Conservation (phyloP, 1,140 invertebrate species). For the Tetramorium alpestre region DNA sequence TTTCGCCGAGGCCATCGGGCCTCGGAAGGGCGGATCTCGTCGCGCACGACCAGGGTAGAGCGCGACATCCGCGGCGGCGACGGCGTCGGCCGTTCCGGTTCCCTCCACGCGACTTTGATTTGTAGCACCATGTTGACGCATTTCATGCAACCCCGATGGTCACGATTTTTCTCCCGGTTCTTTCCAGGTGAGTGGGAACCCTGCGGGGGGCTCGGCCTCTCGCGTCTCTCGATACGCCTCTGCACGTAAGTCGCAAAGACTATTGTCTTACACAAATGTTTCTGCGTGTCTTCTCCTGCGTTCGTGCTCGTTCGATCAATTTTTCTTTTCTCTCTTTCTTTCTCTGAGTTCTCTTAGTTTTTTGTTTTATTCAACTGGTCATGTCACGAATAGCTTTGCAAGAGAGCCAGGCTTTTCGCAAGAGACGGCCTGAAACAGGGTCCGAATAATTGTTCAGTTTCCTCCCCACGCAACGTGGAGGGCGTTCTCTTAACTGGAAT, state of each 20-base stretch:
- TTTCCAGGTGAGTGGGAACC: constrained; percentile 86
- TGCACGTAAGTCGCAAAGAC: constrained; percentile 84
- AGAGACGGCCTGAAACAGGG: neutral
- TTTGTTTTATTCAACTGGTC: constrained; percentile 7
- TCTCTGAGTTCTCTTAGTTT: neutral
- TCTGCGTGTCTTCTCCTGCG: constrained; percentile 58
- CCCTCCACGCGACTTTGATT: neutral
- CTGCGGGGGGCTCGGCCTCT: constrained; percentile 83
- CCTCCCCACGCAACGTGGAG: neutral
- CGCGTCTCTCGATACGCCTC: constrained; percentile 82
- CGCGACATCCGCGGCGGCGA: neutral
- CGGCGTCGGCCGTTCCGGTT: constrained; percentile 3
- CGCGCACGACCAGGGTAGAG: neutral
- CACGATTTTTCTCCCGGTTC: constrained; percentile 84
- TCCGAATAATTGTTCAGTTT: neutral
- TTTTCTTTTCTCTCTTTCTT: constrained; percentile 9
- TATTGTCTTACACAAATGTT: constrained; percentile 71
- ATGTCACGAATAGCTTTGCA: constrained; percentile 17
- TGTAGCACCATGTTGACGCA: constrained; percentile 61
- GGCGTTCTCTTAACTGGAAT: neutral
- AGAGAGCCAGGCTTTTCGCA: constrained; percentile 31
- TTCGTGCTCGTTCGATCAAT: constrained; percentile 35
- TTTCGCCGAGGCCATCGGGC: too few species aligned
- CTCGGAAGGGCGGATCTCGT: neutral
- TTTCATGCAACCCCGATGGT: constrained; percentile 76